Evolutionary conservation across 2,113 vertebrate genomes (phyloP).

Genomic region (Choloepus hoffmanni): DNA sequence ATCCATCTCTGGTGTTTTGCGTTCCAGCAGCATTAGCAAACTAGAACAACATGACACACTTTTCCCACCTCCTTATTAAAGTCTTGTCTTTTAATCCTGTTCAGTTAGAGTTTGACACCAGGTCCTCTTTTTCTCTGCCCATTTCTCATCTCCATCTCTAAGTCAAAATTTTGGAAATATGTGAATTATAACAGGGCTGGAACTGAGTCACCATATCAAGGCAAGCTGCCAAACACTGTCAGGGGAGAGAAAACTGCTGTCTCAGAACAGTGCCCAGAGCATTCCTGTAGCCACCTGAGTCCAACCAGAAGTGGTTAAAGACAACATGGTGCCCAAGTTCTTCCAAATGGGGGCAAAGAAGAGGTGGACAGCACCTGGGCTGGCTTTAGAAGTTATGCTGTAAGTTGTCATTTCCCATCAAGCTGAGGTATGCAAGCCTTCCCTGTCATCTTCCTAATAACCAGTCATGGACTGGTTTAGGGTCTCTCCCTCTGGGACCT

Average conservation of each 20-base stretch:
- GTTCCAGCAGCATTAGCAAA: too few species aligned
- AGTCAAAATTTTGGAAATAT: background rate
- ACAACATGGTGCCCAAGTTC: background rate
- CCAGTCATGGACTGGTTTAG: background rate
- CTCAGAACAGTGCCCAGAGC: fast-evolving
- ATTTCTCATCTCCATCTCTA: background rate
- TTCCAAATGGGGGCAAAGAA: background rate
- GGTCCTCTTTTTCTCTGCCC: background rate
- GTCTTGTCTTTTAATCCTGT: background rate
- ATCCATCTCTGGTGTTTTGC: too few species aligned
- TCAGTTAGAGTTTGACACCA: background rate
- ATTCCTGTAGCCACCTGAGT: background rate
- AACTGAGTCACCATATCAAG: background rate
- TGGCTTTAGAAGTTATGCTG: background rate
- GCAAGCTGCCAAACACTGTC: background rate
- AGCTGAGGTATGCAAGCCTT: background rate
- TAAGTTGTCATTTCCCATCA: background rate
- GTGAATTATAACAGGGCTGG: background rate
- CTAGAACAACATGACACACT: too few species aligned
- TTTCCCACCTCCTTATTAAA: background rate
- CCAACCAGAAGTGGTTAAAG: background rate
- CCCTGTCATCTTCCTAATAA: background rate
- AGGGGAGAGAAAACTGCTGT: background rate
- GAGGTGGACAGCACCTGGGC: background rate
- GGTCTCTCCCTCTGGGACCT: background rate